Percentiles rank a stretch among this genome's conserved stretches.
Conservation (phyloP, 1,140 invertebrate species). For the Drosophila neocordata region DNA sequence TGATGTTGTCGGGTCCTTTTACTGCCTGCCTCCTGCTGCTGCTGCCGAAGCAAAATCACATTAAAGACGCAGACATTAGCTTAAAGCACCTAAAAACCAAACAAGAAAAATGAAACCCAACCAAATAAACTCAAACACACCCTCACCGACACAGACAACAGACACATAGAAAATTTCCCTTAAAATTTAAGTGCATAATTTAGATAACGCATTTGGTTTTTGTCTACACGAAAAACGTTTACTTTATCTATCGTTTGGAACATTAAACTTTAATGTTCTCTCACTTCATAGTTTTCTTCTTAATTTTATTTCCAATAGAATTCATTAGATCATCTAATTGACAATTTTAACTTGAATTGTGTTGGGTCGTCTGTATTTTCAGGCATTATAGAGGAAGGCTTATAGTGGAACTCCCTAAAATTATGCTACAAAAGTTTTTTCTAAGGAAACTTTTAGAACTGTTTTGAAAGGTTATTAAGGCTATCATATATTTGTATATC, state of each 20-base stretch:
- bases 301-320: background rate
- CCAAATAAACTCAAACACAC: too few species aligned
- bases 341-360: too few species aligned
- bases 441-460: too few species aligned
- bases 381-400: too few species aligned
- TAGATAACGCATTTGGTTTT: conserved; percentile 34
- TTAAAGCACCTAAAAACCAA: conserved; percentile 38
- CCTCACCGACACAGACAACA: too few species aligned
- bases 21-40: conserved; percentile 1
- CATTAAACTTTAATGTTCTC: conserved; percentile 2
- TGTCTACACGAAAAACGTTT: background rate
- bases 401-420: background rate
- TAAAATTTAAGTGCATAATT: conserved; percentile 46
- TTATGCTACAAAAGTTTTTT: background rate
- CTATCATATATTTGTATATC: too few species aligned
- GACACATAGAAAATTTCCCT: conserved; percentile 12
- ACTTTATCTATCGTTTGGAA: conserved; percentile 7
- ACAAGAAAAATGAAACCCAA: too few species aligned
- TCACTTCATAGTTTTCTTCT: conserved; percentile 3
- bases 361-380: too few species aligned
- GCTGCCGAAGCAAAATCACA: conserved; percentile 21
- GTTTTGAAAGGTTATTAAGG: too few species aligned
- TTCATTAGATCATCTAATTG: background rate
- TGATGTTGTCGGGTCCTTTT: conserved; percentile 36
- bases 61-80: conserved; percentile 44